These are phyloP conservation scores for mouse (Mus musculus) DNA, from an alignment of 2,113 vertebrate species.

Conservation along the genomic window DNA sequence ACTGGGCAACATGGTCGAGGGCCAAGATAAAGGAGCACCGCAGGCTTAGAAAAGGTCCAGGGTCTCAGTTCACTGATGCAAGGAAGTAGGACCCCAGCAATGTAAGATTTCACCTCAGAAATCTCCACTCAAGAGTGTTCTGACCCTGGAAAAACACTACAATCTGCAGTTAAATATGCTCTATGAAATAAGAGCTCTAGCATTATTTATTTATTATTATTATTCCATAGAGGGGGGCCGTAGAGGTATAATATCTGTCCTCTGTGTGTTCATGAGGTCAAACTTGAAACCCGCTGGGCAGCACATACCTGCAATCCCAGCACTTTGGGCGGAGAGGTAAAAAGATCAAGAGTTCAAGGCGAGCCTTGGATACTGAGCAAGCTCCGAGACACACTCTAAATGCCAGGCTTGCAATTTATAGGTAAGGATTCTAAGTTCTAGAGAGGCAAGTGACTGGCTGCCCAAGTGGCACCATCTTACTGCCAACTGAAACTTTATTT, in stretches of 20 bases:
- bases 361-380: background rate
- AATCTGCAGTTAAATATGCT: background rate
- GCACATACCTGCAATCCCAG: background rate
- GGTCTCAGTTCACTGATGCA: background rate
- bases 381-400: background rate
- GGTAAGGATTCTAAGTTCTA: background rate
- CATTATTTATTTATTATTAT: background rate
- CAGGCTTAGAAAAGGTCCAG: background rate
- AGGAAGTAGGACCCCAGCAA: background rate
- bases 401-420: background rate
- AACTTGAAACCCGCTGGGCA: background rate
- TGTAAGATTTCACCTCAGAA: background rate
- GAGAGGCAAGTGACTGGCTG: background rate
- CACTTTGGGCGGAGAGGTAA: background rate
- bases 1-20: background rate
- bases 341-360: background rate
- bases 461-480: background rate
- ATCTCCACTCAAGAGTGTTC: background rate
- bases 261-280: background rate
- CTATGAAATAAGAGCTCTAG: background rate
- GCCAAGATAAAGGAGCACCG: background rate
- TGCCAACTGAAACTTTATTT: background rate
- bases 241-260: background rate
- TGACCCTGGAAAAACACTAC: slow-evolving; percentile 3
- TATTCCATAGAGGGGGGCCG: background rate